These are phyloP conservation scores for Drosophila paranaensis DNA, from an alignment of 2,888 invertebrate genomes.

Conservation along the genomic window DNA sequence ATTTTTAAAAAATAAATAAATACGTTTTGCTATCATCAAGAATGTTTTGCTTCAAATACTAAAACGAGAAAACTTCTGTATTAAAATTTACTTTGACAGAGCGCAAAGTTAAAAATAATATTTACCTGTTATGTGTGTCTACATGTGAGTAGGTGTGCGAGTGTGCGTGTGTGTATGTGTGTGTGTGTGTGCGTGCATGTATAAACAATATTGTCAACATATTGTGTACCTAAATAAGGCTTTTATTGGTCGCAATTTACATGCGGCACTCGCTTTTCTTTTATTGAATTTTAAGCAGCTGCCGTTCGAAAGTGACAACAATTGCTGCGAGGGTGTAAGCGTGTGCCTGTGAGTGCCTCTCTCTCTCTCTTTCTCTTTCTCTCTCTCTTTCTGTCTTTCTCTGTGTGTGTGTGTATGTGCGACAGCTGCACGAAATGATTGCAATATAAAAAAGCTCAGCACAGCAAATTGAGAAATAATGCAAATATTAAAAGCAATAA, in stretches of 20 bases:
- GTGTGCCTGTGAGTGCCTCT: slow-evolving; percentile 7
- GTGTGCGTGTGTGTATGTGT: neutral
- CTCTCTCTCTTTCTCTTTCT: too few relatives aligned
- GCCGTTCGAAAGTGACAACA: slow-evolving; percentile 63
- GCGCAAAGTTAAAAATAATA: neutral
- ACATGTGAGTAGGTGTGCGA: neutral
- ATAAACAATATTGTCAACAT: slow-evolving; percentile 55
- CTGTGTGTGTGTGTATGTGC: slow-evolving; percentile 14
- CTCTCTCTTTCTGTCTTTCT: too few relatives aligned
- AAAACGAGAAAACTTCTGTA: neutral
- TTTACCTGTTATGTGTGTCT: slow-evolving; percentile 2
- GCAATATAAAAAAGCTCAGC: slow-evolving; percentile 66
- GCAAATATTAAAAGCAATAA: slow-evolving; percentile 73
- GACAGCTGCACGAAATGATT: slow-evolving; percentile 65
- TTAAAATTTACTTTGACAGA: neutral
- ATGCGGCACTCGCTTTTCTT: slow-evolving; percentile 62
- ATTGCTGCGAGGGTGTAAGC: slow-evolving; percentile 43
- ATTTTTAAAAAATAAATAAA: neutral
- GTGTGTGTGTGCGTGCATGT: slow-evolving; percentile 23
- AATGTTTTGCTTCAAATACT: neutral
- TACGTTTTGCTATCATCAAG: too few relatives aligned
- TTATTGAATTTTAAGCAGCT: slow-evolving; percentile 80
- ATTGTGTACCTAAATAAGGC: slow-evolving; percentile 49
- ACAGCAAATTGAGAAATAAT: slow-evolving; percentile 77
- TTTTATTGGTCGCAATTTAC: slow-evolving; percentile 77